phyloP scores from a whole-genome alignment of 2,797 vertebrate species.

The Sebastes trivittatus region DNA sequence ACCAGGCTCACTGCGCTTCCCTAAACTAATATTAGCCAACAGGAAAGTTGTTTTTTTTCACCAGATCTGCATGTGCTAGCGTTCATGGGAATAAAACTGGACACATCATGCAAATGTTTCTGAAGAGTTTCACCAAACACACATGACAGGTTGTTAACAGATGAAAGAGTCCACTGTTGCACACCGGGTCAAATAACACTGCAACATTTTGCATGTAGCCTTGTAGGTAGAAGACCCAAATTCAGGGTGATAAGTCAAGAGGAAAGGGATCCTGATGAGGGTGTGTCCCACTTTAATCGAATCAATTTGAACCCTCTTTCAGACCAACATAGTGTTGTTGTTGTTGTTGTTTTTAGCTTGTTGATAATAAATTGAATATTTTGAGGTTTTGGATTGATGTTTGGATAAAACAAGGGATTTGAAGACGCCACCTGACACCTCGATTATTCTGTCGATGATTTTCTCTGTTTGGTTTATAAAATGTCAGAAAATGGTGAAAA shows the following conservation, averaged over 20 bases:
- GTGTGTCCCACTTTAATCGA: not conserved
- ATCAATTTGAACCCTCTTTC: not conserved
- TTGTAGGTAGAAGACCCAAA: not conserved
- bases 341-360: not conserved
- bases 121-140: not conserved
- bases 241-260: not conserved
- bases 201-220: not conserved
- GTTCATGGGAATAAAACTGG: not conserved
- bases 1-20: constrained; percentile 8
- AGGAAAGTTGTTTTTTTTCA: not conserved
- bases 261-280: not conserved
- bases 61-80: not conserved
- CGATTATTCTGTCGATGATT: too few relatives aligned
- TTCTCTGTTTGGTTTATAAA: too few relatives aligned
- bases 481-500: too few relatives aligned
- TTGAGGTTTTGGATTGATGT: not conserved
- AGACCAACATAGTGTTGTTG: not conserved
- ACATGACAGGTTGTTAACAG: not conserved
- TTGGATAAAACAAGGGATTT: not conserved
- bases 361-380: not conserved
- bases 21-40: constrained; percentile 27
- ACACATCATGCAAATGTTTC: not conserved
- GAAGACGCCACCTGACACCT: not conserved
- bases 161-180: not conserved
- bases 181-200: not conserved